A percentile compares a stretch with the other conserved stretches of the same genome.
Conservation (phyloP, 2,113 vertebrate genomes). For the Dryoscopus gambensis region DNA sequence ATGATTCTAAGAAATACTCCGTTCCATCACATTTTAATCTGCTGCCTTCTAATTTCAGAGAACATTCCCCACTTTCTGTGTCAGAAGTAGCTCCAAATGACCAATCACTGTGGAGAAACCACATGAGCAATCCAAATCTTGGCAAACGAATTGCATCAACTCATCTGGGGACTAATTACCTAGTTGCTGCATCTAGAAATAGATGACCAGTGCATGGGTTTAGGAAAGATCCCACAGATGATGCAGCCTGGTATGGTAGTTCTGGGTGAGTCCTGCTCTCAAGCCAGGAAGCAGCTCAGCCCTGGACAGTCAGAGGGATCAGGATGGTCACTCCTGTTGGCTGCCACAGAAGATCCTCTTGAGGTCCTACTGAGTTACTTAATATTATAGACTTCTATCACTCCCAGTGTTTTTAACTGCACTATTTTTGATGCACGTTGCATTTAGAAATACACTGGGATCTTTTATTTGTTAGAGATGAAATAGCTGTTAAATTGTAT, state of each 20-base stretch:
- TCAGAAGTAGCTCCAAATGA: not conserved
- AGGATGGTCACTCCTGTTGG: not conserved
- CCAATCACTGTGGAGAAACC: not conserved
- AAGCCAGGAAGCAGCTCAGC: not conserved
- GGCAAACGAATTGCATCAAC: fast-evolving
- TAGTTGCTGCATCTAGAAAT: not conserved
- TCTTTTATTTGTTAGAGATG: slow-evolving; percentile 31
- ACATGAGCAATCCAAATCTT: not conserved
- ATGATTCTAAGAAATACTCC: not conserved
- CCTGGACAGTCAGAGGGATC: not conserved
- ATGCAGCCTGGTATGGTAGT: not conserved
- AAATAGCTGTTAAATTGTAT: slow-evolving; percentile 49
- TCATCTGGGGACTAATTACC: not conserved
- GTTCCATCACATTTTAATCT: not conserved
- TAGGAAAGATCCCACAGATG: not conserved
- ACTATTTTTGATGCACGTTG: not conserved
- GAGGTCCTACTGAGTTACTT: not conserved
- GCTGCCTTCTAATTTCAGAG: not conserved
- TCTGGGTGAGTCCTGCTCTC: not conserved
- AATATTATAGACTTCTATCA: not conserved
- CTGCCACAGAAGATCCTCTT: not conserved
- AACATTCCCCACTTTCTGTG: not conserved
- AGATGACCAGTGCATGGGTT: not conserved
- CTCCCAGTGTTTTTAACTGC: not conserved
- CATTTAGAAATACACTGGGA: not conserved